These are phyloP conservation scores for Lepidocyrtinus sp. DNA, from an alignment of 2,888 invertebrate genomes.

Conservation along the genomic window DNA sequence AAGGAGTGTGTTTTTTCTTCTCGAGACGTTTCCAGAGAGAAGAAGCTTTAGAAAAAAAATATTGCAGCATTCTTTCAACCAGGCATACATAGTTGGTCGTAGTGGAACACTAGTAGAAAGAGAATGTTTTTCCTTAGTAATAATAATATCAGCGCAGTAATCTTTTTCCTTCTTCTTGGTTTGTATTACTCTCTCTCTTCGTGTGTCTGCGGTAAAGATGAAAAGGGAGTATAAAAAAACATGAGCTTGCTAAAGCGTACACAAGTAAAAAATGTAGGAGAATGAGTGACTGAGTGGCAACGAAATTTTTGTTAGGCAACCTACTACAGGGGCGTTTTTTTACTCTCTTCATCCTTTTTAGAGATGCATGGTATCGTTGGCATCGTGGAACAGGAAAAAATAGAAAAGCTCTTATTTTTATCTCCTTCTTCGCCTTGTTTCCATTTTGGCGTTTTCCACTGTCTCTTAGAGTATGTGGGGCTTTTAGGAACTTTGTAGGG, in stretches of 20 bases:
- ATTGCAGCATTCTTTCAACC: too few relatives aligned
- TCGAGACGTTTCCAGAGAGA: background rate
- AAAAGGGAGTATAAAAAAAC: slow-evolving; percentile 42
- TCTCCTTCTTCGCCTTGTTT: background rate
- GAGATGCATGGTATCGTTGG: slow-evolving; percentile 45
- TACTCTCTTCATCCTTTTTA: slow-evolving; percentile 32
- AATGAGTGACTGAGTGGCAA: slow-evolving; percentile 1
- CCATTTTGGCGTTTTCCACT: too few relatives aligned
- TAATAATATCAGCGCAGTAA: slow-evolving; percentile 21
- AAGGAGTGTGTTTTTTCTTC: slow-evolving; percentile 20
- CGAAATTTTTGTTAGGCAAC: too few relatives aligned
- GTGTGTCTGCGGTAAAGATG: slow-evolving; percentile 40
- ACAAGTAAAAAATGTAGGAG: background rate
- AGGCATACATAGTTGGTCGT: too few relatives aligned
- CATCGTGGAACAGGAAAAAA: too few relatives aligned
- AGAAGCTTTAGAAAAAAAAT: too few relatives aligned
- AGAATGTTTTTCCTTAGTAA: too few relatives aligned
- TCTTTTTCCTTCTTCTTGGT: too few relatives aligned
- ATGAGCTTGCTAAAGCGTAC: slow-evolving; percentile 30
- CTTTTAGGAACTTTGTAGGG: background rate
- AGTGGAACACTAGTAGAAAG: too few relatives aligned
- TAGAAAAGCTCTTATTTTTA: slow-evolving; percentile 21
- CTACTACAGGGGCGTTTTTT: slow-evolving; percentile 50
- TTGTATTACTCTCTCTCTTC: slow-evolving; percentile 26
- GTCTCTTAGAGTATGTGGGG: background rate